Evolutionary conservation across 2,888 invertebrate species (phyloP).

Genomic region (Platycnemis pennipes): DNA sequence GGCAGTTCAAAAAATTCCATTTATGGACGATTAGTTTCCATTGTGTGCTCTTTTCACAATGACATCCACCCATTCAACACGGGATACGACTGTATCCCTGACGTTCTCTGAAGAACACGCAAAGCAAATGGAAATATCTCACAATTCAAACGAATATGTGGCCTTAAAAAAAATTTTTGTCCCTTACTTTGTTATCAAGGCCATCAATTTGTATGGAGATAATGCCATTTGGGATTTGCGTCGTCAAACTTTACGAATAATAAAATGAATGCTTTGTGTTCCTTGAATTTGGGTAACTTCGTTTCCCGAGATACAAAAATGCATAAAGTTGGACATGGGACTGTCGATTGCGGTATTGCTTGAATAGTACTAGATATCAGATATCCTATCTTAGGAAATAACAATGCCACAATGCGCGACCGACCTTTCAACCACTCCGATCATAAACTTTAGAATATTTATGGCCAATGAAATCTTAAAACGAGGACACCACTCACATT

Average conservation of each 20-base stretch:
- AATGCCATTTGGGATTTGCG: not conserved
- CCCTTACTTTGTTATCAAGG: not conserved
- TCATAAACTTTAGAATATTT: not conserved
- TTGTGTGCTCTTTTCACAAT: no score
- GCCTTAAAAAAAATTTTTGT: not conserved
- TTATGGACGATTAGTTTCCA: no score
- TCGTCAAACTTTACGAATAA: not conserved
- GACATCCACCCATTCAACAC: no score
- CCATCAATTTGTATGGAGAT: not conserved
- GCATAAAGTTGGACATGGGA: not conserved
- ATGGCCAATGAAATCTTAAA: not conserved
- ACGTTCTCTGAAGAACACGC: not conserved
- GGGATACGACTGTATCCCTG: no score
- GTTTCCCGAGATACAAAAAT: not conserved
- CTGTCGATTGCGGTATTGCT: not conserved
- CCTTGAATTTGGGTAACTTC: not conserved
- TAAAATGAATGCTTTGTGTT: not conserved
- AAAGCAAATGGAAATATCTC: not conserved
- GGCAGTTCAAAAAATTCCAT: no score
- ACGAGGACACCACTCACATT: not conserved
- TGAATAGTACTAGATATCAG: not conserved
- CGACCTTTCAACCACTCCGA: not conserved
- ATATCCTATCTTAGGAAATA: not conserved
- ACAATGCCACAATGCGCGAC: not conserved
- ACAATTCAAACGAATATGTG: not conserved